Conservation (phyloP, 2,888 invertebrate species). For the Kryphioiulus occultus region DNA sequence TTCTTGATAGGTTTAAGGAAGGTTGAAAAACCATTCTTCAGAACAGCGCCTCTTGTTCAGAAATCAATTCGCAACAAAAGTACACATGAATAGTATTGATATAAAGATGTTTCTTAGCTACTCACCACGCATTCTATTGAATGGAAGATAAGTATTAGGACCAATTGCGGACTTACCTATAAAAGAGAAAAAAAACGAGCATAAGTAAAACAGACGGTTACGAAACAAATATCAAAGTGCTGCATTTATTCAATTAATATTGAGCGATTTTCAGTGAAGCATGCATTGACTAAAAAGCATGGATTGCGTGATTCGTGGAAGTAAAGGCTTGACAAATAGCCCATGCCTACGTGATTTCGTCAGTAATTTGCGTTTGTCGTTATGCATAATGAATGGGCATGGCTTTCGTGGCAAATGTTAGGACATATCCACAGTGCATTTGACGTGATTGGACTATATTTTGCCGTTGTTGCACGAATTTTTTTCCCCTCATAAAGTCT, state of each 20-base stretch:
- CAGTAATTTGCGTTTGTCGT: neutral
- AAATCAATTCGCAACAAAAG: too few species aligned
- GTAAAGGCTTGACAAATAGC: constrained; percentile 31
- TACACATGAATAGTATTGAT: neutral
- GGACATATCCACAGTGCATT: neutral
- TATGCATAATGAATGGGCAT: constrained; percentile 26
- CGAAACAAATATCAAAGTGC: too few species aligned
- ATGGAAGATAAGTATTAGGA: neutral
- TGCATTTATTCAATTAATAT: too few species aligned
- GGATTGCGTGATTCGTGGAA: neutral
- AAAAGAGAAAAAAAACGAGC: neutral
- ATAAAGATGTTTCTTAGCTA: neutral
- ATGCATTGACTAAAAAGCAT: neutral
- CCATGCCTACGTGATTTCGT: neutral
- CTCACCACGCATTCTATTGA: neutral
- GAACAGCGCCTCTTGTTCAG: too few species aligned
- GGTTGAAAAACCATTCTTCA: too few species aligned
- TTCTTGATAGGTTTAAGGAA: too few species aligned
- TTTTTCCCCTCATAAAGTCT: constrained; percentile 21
- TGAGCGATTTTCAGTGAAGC: neutral
- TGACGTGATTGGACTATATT: constrained; percentile 24
- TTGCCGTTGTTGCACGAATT: neutral
- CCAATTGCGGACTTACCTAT: constrained; percentile 1
- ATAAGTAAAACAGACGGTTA: neutral
- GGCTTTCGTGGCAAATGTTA: constrained; percentile 12